Conservation (phyloP, 2,888 invertebrate genomes). For the Lordiphosa fenestrarum region DNA sequence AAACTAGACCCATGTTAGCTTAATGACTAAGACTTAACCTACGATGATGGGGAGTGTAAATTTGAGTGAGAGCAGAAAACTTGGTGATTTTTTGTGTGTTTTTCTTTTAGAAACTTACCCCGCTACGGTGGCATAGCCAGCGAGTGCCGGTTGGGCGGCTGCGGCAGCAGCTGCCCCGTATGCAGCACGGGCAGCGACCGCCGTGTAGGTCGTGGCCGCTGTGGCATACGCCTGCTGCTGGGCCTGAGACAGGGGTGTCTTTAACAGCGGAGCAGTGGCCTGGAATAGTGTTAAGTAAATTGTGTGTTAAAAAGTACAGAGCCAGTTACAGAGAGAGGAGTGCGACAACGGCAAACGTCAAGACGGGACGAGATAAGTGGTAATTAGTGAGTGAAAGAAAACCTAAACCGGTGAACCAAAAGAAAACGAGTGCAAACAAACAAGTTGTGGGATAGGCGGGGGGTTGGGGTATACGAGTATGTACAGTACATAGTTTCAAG, state of each 20-base stretch:
- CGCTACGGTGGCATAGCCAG: constrained; percentile 87
- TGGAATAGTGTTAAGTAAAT: constrained; percentile 77
- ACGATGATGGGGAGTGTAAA: constrained; percentile 1
- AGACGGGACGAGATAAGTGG: constrained; percentile 52
- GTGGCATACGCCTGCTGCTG: constrained; percentile 95
- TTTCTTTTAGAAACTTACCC: constrained; percentile 81
- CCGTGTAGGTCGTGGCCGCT: constrained; percentile 92
- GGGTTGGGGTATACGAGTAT: neutral
- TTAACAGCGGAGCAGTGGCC: constrained; percentile 89
- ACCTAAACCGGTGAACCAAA: constrained; percentile 26
- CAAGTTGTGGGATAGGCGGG: constrained; percentile 15
- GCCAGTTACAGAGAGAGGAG: constrained; percentile 20
- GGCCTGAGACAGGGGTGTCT: constrained; percentile 89
- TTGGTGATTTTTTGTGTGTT: too few relatives aligned
- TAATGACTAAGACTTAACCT: too few relatives aligned
- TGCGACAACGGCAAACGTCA: constrained; percentile 66
- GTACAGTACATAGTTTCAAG: too few relatives aligned
- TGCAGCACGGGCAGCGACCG: constrained; percentile 91
- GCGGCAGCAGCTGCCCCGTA: constrained; percentile 89
- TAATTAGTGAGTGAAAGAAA: constrained; percentile 47
- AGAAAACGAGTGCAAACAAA: constrained; percentile 52
- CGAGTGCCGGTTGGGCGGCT: constrained; percentile 82
- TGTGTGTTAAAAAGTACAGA: constrained; percentile 37
- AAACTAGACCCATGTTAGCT: too few relatives aligned
- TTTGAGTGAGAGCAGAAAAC: too few relatives aligned